Base-by-base conservation (phyloP, 2,797 vertebrate genomes). In the Centropyge bicolor region DNA sequence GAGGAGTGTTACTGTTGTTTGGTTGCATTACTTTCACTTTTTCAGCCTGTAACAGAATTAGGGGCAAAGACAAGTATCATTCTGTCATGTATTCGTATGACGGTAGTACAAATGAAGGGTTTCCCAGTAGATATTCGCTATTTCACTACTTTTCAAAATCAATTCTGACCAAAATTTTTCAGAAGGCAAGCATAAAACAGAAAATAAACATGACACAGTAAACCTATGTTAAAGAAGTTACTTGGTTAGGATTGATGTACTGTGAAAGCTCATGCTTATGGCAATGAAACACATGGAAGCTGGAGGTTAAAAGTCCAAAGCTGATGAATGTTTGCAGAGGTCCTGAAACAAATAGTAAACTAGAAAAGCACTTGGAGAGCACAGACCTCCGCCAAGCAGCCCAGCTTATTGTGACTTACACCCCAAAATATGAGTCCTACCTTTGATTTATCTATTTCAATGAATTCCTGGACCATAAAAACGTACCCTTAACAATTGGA, bases 1-100 rank as follows among this genome's bases (percentile, higher is more conserved):
- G 40, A 69, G 3, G 36, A n/a, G 24, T 35, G 27, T 54, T 61
- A n/a, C 27, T 57, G 69, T 51, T 61, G 72, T 51, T 67, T 76
- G 70, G 67, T 67, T 62, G 61, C 11, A 62, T 81, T 31, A 31
- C 4, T 31, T 31, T 31, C 27, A 31, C 4, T 31, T 31, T 31
- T 12, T 70, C 6, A 22, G 19, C 40, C 16, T 46, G 14, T 24
- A 19, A 51, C 45, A 36, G 27, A 36, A 16, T 54, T 13, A 43
- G n/a, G 22, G 14, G 51, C 48, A 63, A 13, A 31, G n/a, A 56
- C 31, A 74, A 35, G 16, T 65, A 61, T 22, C 4, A 27, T 41
- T 14, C n/a, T 41, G 40, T 59, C n/a, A 31, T 6, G 46, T 41
- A 20, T 66, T 38, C 27, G 46, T 35, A 27, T 22, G 2, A 68